Evolutionary conservation across 2,113 vertebrate species (phyloP).

Genomic region (Perca flavescens): DNA sequence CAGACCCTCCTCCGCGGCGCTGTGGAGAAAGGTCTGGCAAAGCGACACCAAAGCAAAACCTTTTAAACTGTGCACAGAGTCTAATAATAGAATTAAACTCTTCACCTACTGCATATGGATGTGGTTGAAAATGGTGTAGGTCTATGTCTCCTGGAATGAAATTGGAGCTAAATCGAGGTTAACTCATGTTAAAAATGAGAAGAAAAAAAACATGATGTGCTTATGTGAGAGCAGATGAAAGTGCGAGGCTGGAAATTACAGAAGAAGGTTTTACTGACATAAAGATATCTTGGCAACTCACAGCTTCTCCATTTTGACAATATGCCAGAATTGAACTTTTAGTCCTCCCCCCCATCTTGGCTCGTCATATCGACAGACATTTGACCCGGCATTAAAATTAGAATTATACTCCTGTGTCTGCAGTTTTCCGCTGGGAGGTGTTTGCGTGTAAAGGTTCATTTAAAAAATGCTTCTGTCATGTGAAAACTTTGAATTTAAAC

Average conservation of each 20-base stretch:
- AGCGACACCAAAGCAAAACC: no score
- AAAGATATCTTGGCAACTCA: background rate
- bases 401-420: background rate
- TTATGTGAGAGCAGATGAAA: background rate
- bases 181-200: background rate
- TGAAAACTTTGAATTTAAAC: background rate
- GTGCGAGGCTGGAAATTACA: background rate
- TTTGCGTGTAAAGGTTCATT: background rate
- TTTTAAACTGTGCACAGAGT: background rate
- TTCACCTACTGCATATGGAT: background rate
- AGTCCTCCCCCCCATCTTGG: constrained; percentile 11
- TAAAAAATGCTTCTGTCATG: constrained; percentile 7
- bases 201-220: background rate
- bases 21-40: no score
- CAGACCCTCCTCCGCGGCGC: no score
- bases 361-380: background rate
- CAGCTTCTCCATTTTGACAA: background rate
- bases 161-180: background rate
- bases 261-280: background rate
- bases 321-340: background rate
- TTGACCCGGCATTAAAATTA: background rate
- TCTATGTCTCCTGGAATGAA: background rate
- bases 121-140: no score
- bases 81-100: background rate
- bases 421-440: background rate